Percentiles rank a stretch among this genome's conserved stretches.
Evolutionary conservation across 2,797 vertebrate species (phyloP).

Genomic region (Naso thynnoides): DNA sequence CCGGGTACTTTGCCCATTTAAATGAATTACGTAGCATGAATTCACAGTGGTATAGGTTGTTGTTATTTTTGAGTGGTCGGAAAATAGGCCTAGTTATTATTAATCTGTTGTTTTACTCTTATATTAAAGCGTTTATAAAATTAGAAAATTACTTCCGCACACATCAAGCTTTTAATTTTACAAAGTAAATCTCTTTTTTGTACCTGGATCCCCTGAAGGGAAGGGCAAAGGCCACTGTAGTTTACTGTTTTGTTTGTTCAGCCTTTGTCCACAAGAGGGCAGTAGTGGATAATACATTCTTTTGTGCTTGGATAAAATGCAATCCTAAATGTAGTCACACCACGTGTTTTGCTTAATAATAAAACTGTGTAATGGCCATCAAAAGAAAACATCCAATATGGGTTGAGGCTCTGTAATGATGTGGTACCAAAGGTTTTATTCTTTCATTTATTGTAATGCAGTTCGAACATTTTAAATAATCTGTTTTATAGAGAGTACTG

Average conservation of each 20-base stretch:
- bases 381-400: background rate
- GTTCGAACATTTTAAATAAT: background rate
- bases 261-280: constrained; percentile 64
- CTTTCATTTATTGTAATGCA: background rate
- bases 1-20: background rate
- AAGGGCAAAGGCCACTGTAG: too few species aligned
- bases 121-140: too few species aligned
- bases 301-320: background rate
- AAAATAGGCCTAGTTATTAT: too few species aligned
- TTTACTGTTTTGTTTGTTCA: background rate
- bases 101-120: too few species aligned
- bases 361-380: background rate
- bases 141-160: too few species aligned
- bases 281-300: constrained; percentile 40
- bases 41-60: background rate
- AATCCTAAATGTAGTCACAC: background rate
- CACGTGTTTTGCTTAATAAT: background rate
- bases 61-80: background rate
- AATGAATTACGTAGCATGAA: fast-evolving
- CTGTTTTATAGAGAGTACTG: background rate
- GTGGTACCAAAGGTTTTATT: background rate
- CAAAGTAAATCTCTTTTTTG: background rate
- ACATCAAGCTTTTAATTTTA: too few species aligned
- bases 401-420: background rate
- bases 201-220: background rate